A percentile compares a stretch with the other conserved stretches of the same genome.
Conservation (phyloP, 2,797 vertebrate genomes). For the Liparis tanakae region DNA sequence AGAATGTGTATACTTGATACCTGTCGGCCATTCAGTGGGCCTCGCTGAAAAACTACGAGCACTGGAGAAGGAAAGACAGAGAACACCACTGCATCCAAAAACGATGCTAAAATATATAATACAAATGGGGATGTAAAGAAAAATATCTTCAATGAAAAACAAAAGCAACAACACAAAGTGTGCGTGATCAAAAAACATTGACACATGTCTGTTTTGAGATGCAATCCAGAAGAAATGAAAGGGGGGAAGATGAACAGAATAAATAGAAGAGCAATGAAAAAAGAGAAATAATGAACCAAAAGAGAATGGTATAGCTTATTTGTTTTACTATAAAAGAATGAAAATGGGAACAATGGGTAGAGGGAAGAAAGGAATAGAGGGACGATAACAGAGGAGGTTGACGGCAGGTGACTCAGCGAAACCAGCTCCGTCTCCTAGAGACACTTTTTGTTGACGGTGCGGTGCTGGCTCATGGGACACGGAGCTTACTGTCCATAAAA, state of each 20-base stretch:
- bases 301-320: neutral
- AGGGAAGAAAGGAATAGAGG: neutral
- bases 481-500: slow-evolving; percentile 10
- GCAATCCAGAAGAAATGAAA: neutral
- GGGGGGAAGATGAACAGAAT: neutral
- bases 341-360: neutral
- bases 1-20: slow-evolving; percentile 58
- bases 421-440: slow-evolving; percentile 70
- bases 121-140: neutral
- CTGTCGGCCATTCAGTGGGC: slow-evolving; percentile 51
- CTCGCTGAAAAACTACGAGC: slow-evolving; percentile 9
- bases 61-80: neutral
- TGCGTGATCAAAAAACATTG: neutral
- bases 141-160: neutral
- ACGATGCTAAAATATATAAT: neutral
- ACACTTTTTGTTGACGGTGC: slow-evolving; percentile 64
- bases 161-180: neutral
- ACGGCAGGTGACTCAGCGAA: slow-evolving; percentile 50
- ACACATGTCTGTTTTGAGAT: neutral
- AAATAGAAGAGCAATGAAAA: neutral
- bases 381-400: neutral
- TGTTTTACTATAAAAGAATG: neutral
- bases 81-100: neutral
- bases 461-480: slow-evolving; percentile 32
- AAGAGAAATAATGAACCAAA: neutral